Conservation (phyloP, 2,888 invertebrate species). For the Sycophila texana region DNA sequence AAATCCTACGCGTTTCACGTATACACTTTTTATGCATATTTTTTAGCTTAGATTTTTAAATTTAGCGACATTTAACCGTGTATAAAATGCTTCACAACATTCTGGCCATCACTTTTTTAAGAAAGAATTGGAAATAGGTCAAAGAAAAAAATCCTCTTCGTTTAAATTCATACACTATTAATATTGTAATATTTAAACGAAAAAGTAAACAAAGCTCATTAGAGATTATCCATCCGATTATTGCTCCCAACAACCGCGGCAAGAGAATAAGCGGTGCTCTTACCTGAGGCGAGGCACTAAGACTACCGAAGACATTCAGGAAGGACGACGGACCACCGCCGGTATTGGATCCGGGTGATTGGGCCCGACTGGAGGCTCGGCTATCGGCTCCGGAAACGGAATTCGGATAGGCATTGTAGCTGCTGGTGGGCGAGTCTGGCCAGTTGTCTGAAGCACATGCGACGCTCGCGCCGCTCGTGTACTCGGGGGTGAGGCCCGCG, state of each 20-base stretch:
- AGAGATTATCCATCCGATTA: no score
- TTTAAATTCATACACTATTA: no score
- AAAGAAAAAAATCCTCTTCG: no score
- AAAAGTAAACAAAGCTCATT: no score
- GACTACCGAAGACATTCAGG: constrained; percentile 60
- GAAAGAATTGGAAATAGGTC: no score
- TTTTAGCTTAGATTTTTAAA: no score
- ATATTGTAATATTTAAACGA: not conserved
- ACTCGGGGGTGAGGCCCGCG: constrained; percentile 55
- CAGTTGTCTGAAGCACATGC: constrained; percentile 60
- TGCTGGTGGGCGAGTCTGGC: constrained; percentile 63
- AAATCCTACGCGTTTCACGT: no score
- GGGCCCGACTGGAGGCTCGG: constrained; percentile 62
- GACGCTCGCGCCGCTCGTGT: constrained; percentile 55
- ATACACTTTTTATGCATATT: no score
- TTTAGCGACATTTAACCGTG: no score
- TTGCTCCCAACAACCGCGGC: no score
- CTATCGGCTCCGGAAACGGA: constrained; percentile 60
- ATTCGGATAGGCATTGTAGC: constrained; percentile 59
- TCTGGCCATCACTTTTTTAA: no score
- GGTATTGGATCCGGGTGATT: constrained; percentile 61
- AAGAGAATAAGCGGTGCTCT: not conserved
- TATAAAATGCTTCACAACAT: no score
- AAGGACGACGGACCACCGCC: constrained; percentile 51
- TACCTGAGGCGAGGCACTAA: constrained; percentile 61